These are phyloP conservation scores for Mallotus villosus DNA, from an alignment of 2,797 vertebrate genomes.

Conservation along the genomic window DNA sequence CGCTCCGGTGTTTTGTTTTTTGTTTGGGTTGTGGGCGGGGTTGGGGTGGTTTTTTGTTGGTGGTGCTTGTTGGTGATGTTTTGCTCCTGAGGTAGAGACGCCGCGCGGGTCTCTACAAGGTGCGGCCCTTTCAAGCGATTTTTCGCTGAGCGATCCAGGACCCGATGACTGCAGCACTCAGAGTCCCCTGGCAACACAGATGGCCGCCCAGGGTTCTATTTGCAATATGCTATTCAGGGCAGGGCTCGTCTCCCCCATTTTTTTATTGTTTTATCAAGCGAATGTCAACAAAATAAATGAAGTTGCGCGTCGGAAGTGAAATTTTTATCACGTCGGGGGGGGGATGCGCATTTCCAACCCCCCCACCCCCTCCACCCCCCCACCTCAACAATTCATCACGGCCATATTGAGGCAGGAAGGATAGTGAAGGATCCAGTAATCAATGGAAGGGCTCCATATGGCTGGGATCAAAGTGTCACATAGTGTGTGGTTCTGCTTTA, in stretches of 20 bases:
- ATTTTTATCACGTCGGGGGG: constrained; percentile 98
- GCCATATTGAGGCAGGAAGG: constrained; percentile 98
- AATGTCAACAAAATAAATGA: constrained; percentile 99
- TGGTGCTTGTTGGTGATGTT: no score
- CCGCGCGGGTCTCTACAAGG: no score
- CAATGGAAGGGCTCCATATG: constrained; percentile 99
- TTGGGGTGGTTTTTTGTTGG: no score
- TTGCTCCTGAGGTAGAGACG: no score
- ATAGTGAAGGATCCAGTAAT: constrained; percentile 97
- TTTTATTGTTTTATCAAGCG: constrained; percentile 99
- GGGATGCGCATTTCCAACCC: constrained; percentile 44
- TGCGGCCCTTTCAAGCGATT: no score
- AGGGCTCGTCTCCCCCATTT: constrained; percentile 79
- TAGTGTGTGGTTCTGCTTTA: constrained; percentile 99
- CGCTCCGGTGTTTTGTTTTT: no score
- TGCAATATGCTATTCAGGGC: constrained; percentile 99
- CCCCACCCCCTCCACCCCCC: constrained; percentile 63
- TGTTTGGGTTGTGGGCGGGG: no score
- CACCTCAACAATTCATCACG: constrained; percentile 86
- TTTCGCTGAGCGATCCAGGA: constrained; percentile 82
- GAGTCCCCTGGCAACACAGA: constrained; percentile 94
- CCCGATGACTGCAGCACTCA: constrained; percentile 62
- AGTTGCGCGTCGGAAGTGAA: constrained; percentile 98
- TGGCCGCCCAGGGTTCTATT: constrained; percentile 96
- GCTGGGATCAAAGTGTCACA: constrained; percentile 99